Base-by-base conservation (phyloP, 2,113 vertebrate species). In the Sapajus apella region DNA sequence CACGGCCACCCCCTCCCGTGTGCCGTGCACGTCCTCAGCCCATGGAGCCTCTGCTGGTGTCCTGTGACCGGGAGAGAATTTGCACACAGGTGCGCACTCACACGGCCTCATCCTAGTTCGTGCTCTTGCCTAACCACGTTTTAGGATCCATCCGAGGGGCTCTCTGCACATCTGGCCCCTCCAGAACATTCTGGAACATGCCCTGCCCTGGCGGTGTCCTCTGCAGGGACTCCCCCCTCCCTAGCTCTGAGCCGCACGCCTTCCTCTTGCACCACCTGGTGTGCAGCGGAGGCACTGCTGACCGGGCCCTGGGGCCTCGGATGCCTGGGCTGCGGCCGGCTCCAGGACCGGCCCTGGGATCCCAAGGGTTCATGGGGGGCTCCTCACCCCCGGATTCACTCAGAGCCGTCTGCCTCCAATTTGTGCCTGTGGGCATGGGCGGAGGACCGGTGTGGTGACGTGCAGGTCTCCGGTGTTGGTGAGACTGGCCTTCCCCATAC, bases 1-100 rank as follows among this genome's bases (percentile, higher is more conserved):
- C 0, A 20, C 30, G 4, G 11, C n/a, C n/a, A n/a, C 70, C n/a
- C 72, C 11, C 0, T 30, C 21, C 20, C 0, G 2, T 6, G n/a
- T 13, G 50, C 18, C 4, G 20, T 7, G 8, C 23, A 4, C 1
- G 5, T 55, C 37, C n/a, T 37, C 23, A 32, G 32, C 66, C 66
- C 32, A 68, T 13, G 30, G 61, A 52, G 79, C 37, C n/a, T 45
- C 5, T 3, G 7, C 61, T 64, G n/a, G 52, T 2, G 27, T 47
- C 61, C 61, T 32, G 61, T 64, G 61, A 64, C 27, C 0, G 4
- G 1, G 17, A 32, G 17, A 20, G 11, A 4, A 32, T 16, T 37
- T 27, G 13, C 45, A 14, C 4, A 14, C 23, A 20, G 47, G 25
- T 2, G 1, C 0, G 21, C 10, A 45, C 47, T 23, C 37, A 11